These are phyloP conservation scores for Carcharodon carcharias DNA, from an alignment of 2,797 vertebrate species.

Conservation along the genomic window DNA sequence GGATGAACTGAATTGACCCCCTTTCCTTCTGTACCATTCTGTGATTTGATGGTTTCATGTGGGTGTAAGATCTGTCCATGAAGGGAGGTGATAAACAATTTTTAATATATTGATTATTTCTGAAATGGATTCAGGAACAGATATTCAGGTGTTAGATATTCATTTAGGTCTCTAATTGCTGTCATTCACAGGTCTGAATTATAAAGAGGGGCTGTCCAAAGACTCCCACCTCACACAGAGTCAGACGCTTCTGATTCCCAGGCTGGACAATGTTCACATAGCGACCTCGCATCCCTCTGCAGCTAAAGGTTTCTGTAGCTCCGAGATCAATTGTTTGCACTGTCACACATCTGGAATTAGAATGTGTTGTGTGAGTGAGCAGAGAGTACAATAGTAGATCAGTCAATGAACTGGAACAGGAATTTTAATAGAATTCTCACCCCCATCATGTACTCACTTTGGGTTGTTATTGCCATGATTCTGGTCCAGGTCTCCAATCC, in stretches of 20 bases:
- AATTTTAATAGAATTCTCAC: too few relatives aligned
- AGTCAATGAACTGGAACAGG: neutral
- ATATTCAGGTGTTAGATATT: neutral
- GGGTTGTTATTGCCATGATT: neutral
- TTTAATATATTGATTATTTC: too few relatives aligned
- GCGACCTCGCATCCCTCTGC: neutral
- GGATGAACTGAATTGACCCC: too few relatives aligned
- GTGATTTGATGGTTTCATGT: too few relatives aligned
- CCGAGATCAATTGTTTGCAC: neutral
- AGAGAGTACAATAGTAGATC: neutral
- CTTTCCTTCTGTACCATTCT: too few relatives aligned
- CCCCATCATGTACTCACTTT: neutral
- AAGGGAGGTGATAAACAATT: too few relatives aligned
- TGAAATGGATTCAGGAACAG: neutral
- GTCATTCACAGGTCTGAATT: neutral
- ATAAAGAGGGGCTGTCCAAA: neutral
- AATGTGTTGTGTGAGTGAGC: neutral
- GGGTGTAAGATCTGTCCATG: too few relatives aligned
- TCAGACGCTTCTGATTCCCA: neutral
- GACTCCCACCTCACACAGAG: neutral
- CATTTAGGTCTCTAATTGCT: neutral
- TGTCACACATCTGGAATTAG: neutral
- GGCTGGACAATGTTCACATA: neutral
- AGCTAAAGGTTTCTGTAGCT: neutral
- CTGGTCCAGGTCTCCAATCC: neutral